Percentiles rank a stretch among this genome's conserved stretches.
Evolutionary conservation across 2,888 invertebrate genomes (phyloP).

Genomic region (Subacronicta megacephala): DNA sequence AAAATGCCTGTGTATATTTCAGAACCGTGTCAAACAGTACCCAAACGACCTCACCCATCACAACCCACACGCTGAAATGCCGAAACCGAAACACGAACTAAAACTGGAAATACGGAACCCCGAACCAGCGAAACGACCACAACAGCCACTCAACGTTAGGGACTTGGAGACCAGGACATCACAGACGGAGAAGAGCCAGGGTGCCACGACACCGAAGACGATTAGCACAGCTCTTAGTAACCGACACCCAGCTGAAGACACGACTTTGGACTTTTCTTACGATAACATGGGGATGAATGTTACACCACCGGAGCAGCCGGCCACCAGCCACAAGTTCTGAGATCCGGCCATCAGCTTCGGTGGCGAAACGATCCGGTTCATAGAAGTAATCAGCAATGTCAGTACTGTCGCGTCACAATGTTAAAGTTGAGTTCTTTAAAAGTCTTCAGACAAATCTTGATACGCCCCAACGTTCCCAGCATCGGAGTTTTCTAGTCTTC

Average conservation of each 20-base stretch:
- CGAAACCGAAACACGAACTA: constrained; percentile 80
- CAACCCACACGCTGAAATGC: constrained; percentile 84
- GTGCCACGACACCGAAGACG: constrained; percentile 91
- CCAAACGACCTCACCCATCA: constrained; percentile 82
- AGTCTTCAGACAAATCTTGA: neutral
- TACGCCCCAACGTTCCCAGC: constrained; percentile 5
- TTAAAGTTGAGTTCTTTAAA: constrained; percentile 5
- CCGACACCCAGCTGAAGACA: constrained; percentile 94
- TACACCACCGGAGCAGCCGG: constrained; percentile 88
- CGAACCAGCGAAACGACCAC: constrained; percentile 76
- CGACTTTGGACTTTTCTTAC: constrained; percentile 93
- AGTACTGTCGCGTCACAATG: constrained; percentile 25
- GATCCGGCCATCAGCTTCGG: constrained; percentile 63
- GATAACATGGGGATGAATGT: constrained; percentile 94
- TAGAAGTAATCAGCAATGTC: constrained; percentile 44
- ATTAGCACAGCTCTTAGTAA: constrained; percentile 92
- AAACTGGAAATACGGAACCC: constrained; percentile 83
- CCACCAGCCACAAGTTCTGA: constrained; percentile 80
- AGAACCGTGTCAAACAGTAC: constrained; percentile 85
- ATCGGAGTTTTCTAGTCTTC: constrained; percentile 4
- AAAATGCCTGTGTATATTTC: constrained; percentile 49
- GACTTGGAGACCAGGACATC: constrained; percentile 80
- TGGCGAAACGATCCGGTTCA: constrained; percentile 60
- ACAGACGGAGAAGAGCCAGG: constrained; percentile 87
- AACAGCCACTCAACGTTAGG: constrained; percentile 78